Evolutionary conservation across 2,888 invertebrate genomes (phyloP).

Genomic region (Aromia moschata): DNA sequence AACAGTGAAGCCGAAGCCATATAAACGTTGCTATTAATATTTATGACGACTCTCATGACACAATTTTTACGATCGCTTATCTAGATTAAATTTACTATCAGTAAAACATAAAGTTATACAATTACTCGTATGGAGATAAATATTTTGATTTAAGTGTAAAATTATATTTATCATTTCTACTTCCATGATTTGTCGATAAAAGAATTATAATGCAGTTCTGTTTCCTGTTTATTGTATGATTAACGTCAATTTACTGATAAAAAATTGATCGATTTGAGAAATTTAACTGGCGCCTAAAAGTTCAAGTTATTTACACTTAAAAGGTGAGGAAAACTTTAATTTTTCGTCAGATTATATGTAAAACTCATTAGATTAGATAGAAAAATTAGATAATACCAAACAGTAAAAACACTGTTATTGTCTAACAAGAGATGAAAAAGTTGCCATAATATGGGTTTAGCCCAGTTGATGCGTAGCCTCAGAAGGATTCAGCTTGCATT

Average conservation of each 20-base stretch:
- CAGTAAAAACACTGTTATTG: no score
- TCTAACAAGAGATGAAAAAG: no score
- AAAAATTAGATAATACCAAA: no score
- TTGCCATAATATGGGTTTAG: no score
- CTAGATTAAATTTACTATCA: slow-evolving; percentile 2
- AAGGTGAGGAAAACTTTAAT: no score
- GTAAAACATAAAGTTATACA: background rate
- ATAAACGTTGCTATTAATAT: background rate
- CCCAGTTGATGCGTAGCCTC: no score
- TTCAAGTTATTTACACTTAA: no score
- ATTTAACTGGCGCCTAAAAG: background rate
- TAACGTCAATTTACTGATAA: background rate
- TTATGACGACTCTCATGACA: slow-evolving; percentile 10
- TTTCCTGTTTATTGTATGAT: slow-evolving; percentile 6
- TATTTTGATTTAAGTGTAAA: background rate
- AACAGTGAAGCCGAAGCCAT: background rate
- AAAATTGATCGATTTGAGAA: background rate
- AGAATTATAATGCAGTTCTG: background rate
- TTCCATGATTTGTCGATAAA: slow-evolving; percentile 3
- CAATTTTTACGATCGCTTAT: slow-evolving; percentile 10
- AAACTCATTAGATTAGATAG: no score
- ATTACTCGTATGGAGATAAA: background rate
- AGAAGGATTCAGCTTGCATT: no score
- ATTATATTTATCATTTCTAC: background rate
- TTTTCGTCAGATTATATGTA: no score